Conservation (phyloP, 2,797 vertebrate genomes). For the Heterohyrax brucei region DNA sequence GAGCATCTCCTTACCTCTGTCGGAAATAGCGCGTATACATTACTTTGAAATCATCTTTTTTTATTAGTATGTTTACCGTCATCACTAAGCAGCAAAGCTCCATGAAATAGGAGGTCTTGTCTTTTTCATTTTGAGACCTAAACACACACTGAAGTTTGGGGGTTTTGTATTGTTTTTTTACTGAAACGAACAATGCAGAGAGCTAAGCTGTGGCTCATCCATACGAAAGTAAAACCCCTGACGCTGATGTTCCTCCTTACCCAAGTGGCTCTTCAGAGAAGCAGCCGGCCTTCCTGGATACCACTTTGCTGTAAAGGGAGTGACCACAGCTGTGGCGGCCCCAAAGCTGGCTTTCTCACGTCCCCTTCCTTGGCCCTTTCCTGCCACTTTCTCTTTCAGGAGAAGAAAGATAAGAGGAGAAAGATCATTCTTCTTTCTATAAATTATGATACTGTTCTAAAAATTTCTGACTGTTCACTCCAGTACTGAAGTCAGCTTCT, state of each 20-base stretch:
- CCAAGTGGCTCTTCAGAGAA: not conserved
- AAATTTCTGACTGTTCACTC: not conserved
- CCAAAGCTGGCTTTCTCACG: not conserved
- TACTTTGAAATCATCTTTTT: not conserved
- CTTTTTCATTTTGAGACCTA: conserved; percentile 34
- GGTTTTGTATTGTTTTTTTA: not conserved
- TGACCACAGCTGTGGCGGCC: not conserved
- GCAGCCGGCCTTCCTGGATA: not conserved
- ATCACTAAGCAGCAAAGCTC: not conserved
- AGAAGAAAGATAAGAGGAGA: not conserved
- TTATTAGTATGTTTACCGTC: not conserved
- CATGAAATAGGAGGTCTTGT: not conserved
- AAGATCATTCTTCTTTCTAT: not conserved
- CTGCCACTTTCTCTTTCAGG: not conserved
- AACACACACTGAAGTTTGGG: not conserved
- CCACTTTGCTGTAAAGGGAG: not conserved
- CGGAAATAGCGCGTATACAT: not conserved
- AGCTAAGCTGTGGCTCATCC: not conserved
- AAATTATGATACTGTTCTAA: not conserved
- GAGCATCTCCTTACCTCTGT: not conserved
- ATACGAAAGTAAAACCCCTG: not conserved
- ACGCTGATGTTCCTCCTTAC: not conserved
- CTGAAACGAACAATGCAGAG: not conserved
- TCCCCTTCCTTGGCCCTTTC: not conserved
- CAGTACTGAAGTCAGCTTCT: not conserved